A percentile compares a stretch with the other conserved stretches of the same genome.
These are phyloP conservation scores for Cabera pusaria DNA, from an alignment of 2,888 invertebrate genomes.

Conservation along the genomic window DNA sequence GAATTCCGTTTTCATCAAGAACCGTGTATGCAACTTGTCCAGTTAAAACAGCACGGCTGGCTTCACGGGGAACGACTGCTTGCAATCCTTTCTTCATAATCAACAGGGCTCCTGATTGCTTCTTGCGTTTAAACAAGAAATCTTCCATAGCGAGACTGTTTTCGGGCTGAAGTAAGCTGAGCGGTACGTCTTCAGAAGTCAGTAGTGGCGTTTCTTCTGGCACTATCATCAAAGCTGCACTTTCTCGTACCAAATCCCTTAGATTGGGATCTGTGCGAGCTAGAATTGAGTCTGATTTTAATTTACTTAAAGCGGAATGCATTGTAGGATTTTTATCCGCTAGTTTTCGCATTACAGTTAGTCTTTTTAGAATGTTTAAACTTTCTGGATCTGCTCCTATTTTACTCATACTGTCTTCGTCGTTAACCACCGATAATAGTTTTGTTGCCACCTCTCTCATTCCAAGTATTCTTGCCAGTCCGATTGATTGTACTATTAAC, in stretches of 20 bases:
- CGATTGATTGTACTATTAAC: constrained; percentile 85
- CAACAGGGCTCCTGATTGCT: constrained; percentile 84
- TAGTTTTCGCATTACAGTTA: constrained; percentile 88
- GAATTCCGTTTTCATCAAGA: constrained; percentile 89
- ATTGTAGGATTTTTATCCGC: constrained; percentile 86
- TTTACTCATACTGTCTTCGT: constrained; percentile 81
- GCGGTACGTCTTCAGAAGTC: constrained; percentile 88
- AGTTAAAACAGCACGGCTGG: constrained; percentile 87
- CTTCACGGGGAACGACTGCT: constrained; percentile 90
- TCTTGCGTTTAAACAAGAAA: constrained; percentile 85
- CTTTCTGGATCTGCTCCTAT: constrained; percentile 83
- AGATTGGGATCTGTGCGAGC: constrained; percentile 88
- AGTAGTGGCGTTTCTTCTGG: constrained; percentile 84
- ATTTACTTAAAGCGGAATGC: constrained; percentile 83
- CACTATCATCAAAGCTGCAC: constrained; percentile 87
- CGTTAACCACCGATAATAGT: constrained; percentile 77
- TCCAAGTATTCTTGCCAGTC: constrained; percentile 87
- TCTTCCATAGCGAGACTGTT: constrained; percentile 91
- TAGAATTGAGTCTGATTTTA: constrained; percentile 86
- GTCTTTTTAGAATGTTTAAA: constrained; percentile 86
- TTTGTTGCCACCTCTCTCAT: constrained; percentile 85
- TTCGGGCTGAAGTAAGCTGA: constrained; percentile 85
- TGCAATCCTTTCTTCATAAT: constrained; percentile 89
- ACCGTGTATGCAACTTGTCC: constrained; percentile 90
- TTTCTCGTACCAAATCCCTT: constrained; percentile 88